Base-by-base conservation (phyloP, 2,797 vertebrate species). In the Pseudochirops corinnae region DNA sequence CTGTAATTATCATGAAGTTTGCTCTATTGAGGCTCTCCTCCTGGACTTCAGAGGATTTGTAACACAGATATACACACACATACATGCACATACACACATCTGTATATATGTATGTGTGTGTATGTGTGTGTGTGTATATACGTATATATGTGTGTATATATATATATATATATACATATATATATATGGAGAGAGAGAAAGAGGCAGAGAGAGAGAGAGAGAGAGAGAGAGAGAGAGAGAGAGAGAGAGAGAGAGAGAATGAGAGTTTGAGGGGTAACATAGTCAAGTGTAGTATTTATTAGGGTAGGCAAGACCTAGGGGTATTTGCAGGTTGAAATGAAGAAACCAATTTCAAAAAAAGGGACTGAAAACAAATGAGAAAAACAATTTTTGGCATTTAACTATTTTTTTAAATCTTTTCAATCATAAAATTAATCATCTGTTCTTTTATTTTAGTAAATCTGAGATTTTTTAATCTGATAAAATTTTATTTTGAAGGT, bases 401-500 rank as follows among this genome's bases (percentile, higher is more conserved):
- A 92, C 9, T 58, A 2, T 31, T 46, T 57, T 26, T 46, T 46
- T 46, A 33, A 16, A 0, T 57, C 50, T 95, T 39, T 14, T 94
- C 3, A 87, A 46, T 3, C 33, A 60, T 90, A 95, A 93, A 96
- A 10, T 33, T 55, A 90, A 21, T 56, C 1, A 55, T n/a, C 55
- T 53, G 24, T 29, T 39, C 18, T 91, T 87, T 2, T 0, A 2
- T 56, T 57, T 55, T 12, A 52, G 56, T 28, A 28, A 6, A 39
- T 90, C 53, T 93, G 74, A 0, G 1, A 18, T 93, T 90, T 60
- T 16, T 1, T 55, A 53, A 93, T 82, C 46, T n/a, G 46, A 5
- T 90, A 33, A 82, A 13, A 46, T 46, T 96, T 90, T 90, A 33
- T 67, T 91, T 94, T 50, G 50, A 31, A 31, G 55, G 67, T 56